Evolutionary conservation across 2,888 invertebrate genomes (phyloP).

Genomic region (Congeria kusceri): DNA sequence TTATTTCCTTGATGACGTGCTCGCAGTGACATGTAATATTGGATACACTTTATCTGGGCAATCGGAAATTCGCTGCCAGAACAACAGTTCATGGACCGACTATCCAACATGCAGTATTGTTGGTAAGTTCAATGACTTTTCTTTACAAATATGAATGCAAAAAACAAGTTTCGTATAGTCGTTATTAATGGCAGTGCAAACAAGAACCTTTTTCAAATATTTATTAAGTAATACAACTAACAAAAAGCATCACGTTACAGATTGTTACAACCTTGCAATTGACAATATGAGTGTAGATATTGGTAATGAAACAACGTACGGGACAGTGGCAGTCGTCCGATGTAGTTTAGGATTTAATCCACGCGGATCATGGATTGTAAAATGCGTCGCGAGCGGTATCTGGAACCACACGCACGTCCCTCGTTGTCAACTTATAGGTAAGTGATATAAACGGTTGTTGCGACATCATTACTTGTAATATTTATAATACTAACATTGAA

Average conservation of each 20-base stretch:
- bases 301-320: slow-evolving; percentile 20
- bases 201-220: too few relatives aligned
- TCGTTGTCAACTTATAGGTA: too few relatives aligned
- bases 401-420: neutral
- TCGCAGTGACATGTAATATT: slow-evolving; percentile 5
- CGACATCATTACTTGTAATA: too few relatives aligned
- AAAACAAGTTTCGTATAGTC: too few relatives aligned
- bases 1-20: neutral
- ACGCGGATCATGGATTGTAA: slow-evolving; percentile 9
- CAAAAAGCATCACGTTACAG: too few relatives aligned
- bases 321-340: slow-evolving; percentile 15
- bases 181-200: too few relatives aligned
- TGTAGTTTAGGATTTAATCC: slow-evolving; percentile 23
- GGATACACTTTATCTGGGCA: slow-evolving; percentile 14
- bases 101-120: slow-evolving; percentile 13
- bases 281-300: slow-evolving; percentile 13
- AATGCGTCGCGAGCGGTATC: neutral
- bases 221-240: too few relatives aligned
- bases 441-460: too few relatives aligned
- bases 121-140: slow-evolving; percentile 1
- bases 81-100: neutral
- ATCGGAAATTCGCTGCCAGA: slow-evolving; percentile 3
- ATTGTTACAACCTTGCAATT: slow-evolving; percentile 32
- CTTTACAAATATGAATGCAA: too few relatives aligned
- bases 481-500: too few relatives aligned